Percentiles rank a stretch among this genome's conserved stretches.
Evolutionary conservation across 1,140 invertebrate species (phyloP).

Genomic region (Gryllus bimaculatus): DNA sequence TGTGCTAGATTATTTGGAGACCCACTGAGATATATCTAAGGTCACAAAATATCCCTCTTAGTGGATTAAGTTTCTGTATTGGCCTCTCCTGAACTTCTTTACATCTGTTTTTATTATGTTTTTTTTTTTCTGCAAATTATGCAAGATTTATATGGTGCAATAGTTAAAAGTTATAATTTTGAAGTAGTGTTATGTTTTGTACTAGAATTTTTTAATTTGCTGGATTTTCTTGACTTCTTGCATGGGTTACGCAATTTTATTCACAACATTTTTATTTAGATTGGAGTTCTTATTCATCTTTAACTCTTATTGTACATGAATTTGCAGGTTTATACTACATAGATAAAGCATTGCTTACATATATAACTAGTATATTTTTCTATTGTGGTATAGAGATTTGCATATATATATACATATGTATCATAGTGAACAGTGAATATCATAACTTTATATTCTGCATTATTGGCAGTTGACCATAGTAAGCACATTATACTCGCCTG

Average conservation of each 20-base stretch:
- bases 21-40: too few relatives aligned
- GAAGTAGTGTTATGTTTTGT: neutral
- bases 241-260: neutral
- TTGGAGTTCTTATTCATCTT: neutral
- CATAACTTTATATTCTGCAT: too few relatives aligned
- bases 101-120: neutral
- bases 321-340: neutral
- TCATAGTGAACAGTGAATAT: neutral
- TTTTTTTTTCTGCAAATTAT: neutral
- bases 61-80: too few relatives aligned
- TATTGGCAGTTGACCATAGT: neutral
- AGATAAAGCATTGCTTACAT: neutral
- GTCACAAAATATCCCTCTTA: too few relatives aligned
- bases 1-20: neutral
- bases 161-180: neutral
- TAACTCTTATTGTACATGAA: neutral
- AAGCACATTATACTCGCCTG: neutral
- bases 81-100: neutral
- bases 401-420: neutral
- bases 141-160: neutral
- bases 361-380: neutral
- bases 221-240: neutral
- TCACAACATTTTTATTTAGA: neutral
- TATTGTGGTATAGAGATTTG: neutral
- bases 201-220: neutral